Base-by-base conservation (phyloP, 2,113 vertebrate genomes). In the Cyphomyrus plagiostoma region DNA sequence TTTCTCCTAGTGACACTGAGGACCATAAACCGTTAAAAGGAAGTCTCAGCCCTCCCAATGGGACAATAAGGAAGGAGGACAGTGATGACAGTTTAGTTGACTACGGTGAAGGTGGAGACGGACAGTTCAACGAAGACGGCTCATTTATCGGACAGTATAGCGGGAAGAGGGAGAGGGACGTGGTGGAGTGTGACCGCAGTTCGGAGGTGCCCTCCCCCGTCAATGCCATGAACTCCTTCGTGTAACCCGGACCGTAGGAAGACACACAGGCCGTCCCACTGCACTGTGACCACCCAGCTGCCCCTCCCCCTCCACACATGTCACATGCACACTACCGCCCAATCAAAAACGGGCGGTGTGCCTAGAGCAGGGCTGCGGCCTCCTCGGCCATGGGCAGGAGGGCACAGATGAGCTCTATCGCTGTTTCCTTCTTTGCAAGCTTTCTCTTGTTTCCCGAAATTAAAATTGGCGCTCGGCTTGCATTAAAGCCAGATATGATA, bases 71-170 rank as follows among this genome's bases (percentile, higher is more conserved):
- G 97, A 97, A 98, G 90, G 98, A 97, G 92, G 97, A 98, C 92
- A 99, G 98, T 91, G 98, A 99, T 91, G 98, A 99, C 94, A 99
- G 98, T 96, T 97, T 99, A 95, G 98, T 99, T 95, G 98, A 99
- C 96, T 99, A 99, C 96, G 97, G 97, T 90, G 98, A 99, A 94
- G 98, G 97, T 87, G 98, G 98, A 92, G 99, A 99, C 50, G 97
- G 97, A 90, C 98, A 99, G 93, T 99, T 99, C 97, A 99, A 99
- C 94, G 98, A 99, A 94, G 98, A 99, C 90, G 98, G 98, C 93
- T 99, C 98, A 39, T 99, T 99, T 95, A 99, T 99, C 91, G 98
- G 98, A 93, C 98, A 99, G 91, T 99, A 99, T 92, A 99, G 98
- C 89, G 98, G 98, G 86, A 98, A 97, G 96, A 98, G 97, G 93